Evolutionary conservation across 2,888 invertebrate species (phyloP), one percentile per base, ranked within the genome.

Genomic region (Parnassius orleans): DNA sequence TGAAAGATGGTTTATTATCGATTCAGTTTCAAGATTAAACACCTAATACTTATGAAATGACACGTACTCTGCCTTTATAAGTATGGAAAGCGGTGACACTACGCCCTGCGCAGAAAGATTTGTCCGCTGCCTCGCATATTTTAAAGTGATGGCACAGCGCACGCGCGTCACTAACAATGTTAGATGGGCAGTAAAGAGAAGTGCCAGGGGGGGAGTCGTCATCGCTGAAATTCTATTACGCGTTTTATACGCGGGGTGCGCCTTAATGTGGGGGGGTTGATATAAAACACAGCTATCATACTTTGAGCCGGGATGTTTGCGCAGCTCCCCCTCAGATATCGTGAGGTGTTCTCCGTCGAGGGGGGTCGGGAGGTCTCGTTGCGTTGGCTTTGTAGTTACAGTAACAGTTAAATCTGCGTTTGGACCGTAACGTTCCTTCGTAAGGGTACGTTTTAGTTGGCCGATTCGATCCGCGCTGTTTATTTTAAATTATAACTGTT

Each of bases 171-270:
- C 77, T 86, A 87, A 88, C 84, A 79, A 87, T 87, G 85, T 89
- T 89, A 90, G 79, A 84, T 81, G 84, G 81, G 78, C 85, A 83
- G 72, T 75, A 71, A 72, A 76, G 71, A 68, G 72, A 67, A 69
- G 69, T 64, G 66, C 57, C 58, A 56, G 63, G 70, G 68, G 68
- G 81, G 84, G 75, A 75, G 77, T 77, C 77, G 81, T 84, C 85
- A 82, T 83, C 83, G 76, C 82, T 81, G 86, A 84, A 90, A 90
- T 90, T 90, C 90, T 90, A 90, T 90, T 90, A 90, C 87, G 80
- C 85, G 84, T 86, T 89, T 87, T 88, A 89, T 87, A 86, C 85
- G 80, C 81, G 81, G 79, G 83, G 82, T 79, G 83, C 83, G 83
- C 83, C 84, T 83, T 85, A 83, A 84, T 83, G 79, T 57, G 61